These are phyloP conservation scores for Tipula helvola DNA, from an alignment of 2,888 invertebrate genomes.

Conservation along the genomic window DNA sequence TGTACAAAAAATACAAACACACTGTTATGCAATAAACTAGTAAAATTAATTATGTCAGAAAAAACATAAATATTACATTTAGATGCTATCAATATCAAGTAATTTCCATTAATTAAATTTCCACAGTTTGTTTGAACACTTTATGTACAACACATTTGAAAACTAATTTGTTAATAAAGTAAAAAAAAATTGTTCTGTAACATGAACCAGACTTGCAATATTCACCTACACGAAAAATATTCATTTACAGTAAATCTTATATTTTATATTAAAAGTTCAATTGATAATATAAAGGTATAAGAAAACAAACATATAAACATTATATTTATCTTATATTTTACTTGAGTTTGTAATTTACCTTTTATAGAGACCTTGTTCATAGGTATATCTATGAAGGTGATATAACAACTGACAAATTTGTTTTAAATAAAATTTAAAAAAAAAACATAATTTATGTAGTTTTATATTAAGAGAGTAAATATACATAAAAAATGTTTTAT, in stretches of 20 bases:
- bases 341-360: background rate
- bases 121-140: background rate
- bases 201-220: background rate
- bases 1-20: background rate
- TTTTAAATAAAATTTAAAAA: background rate
- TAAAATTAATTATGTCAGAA: background rate
- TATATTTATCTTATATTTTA: background rate
- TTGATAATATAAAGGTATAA: background rate
- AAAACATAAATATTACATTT: background rate
- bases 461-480: background rate
- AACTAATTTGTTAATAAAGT: background rate
- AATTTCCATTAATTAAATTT: conserved; percentile 4
- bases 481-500: background rate
- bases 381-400: background rate
- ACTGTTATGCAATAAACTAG: background rate
- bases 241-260: background rate
- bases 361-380: background rate
- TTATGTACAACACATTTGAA: background rate
- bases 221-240: background rate
- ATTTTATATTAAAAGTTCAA: background rate
- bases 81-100: background rate
- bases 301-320: background rate
- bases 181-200: background rate
- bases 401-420: conserved; percentile 4
- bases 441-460: background rate